phyloP scores from a whole-genome alignment of 2,888 invertebrate genomes.

The Byasa hedistus region DNA sequence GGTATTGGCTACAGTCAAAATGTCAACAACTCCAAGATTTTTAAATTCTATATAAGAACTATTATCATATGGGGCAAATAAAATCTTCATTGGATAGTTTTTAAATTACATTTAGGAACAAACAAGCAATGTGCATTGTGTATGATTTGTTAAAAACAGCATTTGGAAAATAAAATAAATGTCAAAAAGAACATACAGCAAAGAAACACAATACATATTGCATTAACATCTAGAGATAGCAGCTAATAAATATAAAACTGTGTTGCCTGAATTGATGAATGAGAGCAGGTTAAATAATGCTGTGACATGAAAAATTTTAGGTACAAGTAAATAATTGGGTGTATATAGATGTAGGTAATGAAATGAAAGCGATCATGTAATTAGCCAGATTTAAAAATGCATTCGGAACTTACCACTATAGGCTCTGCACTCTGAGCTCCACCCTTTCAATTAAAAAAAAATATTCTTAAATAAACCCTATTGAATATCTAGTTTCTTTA shows the following conservation, averaged over 20 bases:
- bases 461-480: conserved; percentile 39
- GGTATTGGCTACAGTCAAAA: neutral
- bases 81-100: neutral
- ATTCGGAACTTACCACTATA: conserved; percentile 92
- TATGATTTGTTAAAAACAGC: conserved; percentile 36
- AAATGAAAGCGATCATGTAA: conserved; percentile 45
- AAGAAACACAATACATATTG: conserved; percentile 57
- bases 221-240: conserved; percentile 76
- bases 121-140: conserved; percentile 54
- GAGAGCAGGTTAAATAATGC: conserved; percentile 19
- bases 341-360: conserved; percentile 33
- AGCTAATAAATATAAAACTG: conserved; percentile 48
- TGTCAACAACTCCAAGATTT: neutral
- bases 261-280: conserved; percentile 28
- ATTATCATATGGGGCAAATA: too few relatives aligned
- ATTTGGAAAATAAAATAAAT: conserved; percentile 36
- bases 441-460: conserved; percentile 81
- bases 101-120: neutral
- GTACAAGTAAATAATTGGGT: conserved; percentile 38
- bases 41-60: too few relatives aligned
- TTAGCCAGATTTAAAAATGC: conserved; percentile 43
- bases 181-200: conserved; percentile 36
- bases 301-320: conserved; percentile 35
- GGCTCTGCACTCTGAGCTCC: conserved; percentile 94
- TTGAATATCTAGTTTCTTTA: neutral